phyloP scores from a whole-genome alignment of 2,113 vertebrate species.

The Platichthys flesus region DNA sequence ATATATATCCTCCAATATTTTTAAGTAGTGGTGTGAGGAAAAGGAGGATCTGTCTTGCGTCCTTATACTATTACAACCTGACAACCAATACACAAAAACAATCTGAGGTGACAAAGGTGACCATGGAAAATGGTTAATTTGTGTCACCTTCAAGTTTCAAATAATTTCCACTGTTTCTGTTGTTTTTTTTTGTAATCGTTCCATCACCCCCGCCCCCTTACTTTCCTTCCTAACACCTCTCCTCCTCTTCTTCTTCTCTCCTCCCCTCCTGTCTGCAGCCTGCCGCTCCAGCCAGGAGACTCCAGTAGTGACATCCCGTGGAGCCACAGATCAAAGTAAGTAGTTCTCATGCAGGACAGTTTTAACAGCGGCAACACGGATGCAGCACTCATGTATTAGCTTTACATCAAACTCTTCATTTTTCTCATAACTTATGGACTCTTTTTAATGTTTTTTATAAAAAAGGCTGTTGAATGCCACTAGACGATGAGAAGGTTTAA shows the following conservation, averaged over 20 bases:
- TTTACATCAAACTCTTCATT: neutral
- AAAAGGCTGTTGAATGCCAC: no score
- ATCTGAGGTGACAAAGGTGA: constrained; percentile 6
- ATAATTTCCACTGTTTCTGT: constrained; percentile 44
- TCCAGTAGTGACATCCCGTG: constrained; percentile 71
- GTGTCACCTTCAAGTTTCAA: constrained; percentile 35
- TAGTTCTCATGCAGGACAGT: constrained; percentile 5
- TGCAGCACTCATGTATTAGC: neutral
- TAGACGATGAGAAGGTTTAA: no score
- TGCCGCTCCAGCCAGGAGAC: constrained; percentile 64
- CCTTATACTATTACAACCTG: neutral
- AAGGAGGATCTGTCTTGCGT: neutral
- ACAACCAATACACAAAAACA: neutral
- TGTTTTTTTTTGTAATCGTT: constrained; percentile 1
- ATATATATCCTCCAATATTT: constrained; percentile 67
- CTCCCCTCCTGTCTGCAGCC: constrained; percentile 35
- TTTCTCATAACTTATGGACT: neutral
- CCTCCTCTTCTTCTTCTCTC: constrained; percentile 11
- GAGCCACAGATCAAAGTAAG: constrained; percentile 76
- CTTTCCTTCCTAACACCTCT: neutral
- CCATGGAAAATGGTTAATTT: constrained; percentile 24
- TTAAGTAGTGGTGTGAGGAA: constrained; percentile 32
- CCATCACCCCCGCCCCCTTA: no score
- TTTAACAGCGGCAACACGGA: neutral
- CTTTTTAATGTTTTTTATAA: no score